Percentiles rank a stretch among this genome's conserved stretches.
These are phyloP conservation scores for Poecile atricapillus DNA, from an alignment of 2,113 vertebrate species.

Conservation along the genomic window DNA sequence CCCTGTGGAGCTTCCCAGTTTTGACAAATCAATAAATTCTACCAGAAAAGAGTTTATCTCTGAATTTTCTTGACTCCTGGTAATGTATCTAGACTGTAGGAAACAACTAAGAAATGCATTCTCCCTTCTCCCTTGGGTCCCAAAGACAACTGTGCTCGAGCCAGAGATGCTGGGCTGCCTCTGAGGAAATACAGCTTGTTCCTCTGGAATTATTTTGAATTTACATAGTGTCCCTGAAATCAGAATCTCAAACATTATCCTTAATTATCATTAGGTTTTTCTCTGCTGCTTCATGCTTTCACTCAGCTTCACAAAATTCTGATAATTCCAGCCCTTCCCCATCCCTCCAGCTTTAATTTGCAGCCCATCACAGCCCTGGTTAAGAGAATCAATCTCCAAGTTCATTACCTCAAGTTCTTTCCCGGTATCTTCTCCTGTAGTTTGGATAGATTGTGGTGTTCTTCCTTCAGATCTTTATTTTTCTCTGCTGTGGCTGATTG, in stretches of 20 bases:
- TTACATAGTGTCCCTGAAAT: neutral
- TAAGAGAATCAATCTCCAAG: constrained; percentile 54
- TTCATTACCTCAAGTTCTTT: constrained; percentile 50
- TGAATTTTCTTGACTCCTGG: neutral
- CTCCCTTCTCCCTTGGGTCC: neutral
- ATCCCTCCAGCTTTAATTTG: constrained; percentile 40
- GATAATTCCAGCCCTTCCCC: constrained; percentile 4
- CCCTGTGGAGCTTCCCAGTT: neutral
- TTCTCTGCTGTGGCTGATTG: constrained; percentile 14
- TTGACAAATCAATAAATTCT: neutral
- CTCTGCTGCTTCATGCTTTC: neutral
- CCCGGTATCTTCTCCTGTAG: constrained; percentile 39
- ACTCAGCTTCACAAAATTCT: neutral
- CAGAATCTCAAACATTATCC: neutral
- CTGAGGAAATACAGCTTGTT: neutral
- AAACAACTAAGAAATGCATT: neutral
- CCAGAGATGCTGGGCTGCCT: neutral
- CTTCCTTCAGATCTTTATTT: constrained; percentile 34
- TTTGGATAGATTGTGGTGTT: constrained; percentile 35
- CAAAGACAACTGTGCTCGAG: neutral
- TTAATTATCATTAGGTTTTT: constrained; percentile 29
- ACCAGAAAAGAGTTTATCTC: neutral
- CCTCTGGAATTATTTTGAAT: neutral
- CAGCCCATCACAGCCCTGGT: constrained; percentile 5
- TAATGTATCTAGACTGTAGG: neutral